Percentiles rank a stretch among this genome's conserved stretches.
Evolutionary conservation across 2,113 vertebrate species (phyloP).

Genomic region (Furnarius figulus): DNA sequence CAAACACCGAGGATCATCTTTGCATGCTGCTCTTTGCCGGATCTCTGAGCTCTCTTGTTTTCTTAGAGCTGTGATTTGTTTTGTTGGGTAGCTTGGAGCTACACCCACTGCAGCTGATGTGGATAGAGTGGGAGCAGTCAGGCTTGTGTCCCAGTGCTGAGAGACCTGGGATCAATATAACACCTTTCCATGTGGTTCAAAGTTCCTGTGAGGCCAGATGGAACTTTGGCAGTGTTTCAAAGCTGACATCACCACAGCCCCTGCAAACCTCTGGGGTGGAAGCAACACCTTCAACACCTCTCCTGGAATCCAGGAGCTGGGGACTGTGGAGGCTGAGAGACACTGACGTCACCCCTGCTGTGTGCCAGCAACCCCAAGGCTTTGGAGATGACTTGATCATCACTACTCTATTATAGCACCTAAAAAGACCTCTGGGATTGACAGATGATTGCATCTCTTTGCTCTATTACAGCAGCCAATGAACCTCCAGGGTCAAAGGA

Average conservation of each 20-base stretch:
- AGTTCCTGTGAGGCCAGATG: not conserved
- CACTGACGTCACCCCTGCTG: conserved; percentile 20
- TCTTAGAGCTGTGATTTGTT: not conserved
- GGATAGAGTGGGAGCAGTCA: not conserved
- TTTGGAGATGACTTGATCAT: conserved; percentile 40
- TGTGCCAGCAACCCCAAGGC: not conserved
- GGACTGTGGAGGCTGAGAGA: conserved; percentile 37
- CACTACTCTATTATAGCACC: conserved; percentile 31
- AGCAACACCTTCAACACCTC: not conserved
- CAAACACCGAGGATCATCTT: not conserved
- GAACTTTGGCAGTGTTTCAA: not conserved
- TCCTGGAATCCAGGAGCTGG: not conserved
- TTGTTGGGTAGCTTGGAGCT: not conserved
- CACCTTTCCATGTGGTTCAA: not conserved
- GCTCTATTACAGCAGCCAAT: conserved; percentile 43
- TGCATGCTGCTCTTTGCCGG: not conserved
- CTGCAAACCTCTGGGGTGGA: conserved; percentile 16
- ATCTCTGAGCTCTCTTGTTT: not conserved
- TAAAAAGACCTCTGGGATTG: conserved; percentile 49
- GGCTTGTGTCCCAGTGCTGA: not conserved
- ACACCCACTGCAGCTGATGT: not conserved
- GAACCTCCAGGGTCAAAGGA: conserved; percentile 50
- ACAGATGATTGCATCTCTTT: conserved; percentile 48
- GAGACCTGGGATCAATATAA: not conserved
- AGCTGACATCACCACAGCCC: not conserved